Conservation (phyloP, 2,113 vertebrate species). For the Blennius ocellaris region DNA sequence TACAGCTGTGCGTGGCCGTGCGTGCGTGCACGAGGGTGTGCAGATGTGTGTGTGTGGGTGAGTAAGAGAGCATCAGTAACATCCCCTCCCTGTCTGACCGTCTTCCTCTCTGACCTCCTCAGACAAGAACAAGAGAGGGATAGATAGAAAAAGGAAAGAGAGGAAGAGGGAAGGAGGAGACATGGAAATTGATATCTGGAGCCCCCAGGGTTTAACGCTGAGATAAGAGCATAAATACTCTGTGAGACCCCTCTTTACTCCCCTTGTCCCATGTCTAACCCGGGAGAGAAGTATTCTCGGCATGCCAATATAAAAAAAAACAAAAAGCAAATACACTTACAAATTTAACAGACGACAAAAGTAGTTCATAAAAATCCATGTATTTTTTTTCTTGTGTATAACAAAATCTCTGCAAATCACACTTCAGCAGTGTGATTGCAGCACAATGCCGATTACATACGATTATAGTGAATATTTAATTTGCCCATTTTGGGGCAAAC, state of each 20-base stretch:
- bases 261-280: slow-evolving; percentile 43
- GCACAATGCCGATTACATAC: not conserved
- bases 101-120: slow-evolving; percentile 71
- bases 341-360: not conserved
- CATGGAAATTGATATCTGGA: slow-evolving; percentile 72
- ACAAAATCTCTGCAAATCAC: not conserved
- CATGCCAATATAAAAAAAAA: not conserved
- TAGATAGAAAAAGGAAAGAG: slow-evolving; percentile 62
- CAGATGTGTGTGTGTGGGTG: slow-evolving; percentile 18
- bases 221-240: slow-evolving; percentile 82
- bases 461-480: not conserved
- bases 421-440: not conserved
- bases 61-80: slow-evolving; percentile 75
- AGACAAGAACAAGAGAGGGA: slow-evolving; percentile 69
- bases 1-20: not conserved
- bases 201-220: slow-evolving; percentile 74
- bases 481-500: no score
- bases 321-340: not conserved
- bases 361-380: not conserved
- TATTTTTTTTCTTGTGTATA: not conserved
- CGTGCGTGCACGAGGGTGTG: not conserved
- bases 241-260: slow-evolving; percentile 56
- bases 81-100: slow-evolving; percentile 74
- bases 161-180: slow-evolving; percentile 66
- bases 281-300: slow-evolving; percentile 39